Percentiles rank a stretch among this genome's conserved stretches.
These are phyloP conservation scores for Recurvirostra avosetta DNA, from an alignment of 2,113 vertebrate genomes.

Conservation along the genomic window DNA sequence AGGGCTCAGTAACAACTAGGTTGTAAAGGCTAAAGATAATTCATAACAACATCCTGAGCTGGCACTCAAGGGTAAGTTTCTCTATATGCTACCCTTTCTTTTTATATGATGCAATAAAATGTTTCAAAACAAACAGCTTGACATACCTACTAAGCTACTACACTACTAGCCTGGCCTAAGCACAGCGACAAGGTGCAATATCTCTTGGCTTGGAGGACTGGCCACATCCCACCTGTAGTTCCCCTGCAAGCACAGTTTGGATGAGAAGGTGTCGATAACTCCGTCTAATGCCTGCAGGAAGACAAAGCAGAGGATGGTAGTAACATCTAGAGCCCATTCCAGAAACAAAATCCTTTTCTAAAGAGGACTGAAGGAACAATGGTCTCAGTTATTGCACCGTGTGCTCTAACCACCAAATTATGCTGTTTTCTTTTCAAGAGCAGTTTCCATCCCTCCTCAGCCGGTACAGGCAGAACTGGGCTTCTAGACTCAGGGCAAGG, in stretches of 20 bases:
- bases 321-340: not conserved
- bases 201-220: not conserved
- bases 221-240: not conserved
- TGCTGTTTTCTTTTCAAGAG: not conserved
- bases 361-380: not conserved
- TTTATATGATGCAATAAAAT: not conserved
- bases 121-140: not conserved
- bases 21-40: not conserved
- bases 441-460: not conserved
- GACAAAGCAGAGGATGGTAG: not conserved
- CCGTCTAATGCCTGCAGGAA: not conserved
- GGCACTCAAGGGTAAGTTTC: not conserved
- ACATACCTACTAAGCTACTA: not conserved
- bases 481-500: not conserved
- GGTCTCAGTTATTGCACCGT: not conserved
- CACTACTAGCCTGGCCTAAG: not conserved
- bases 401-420: not conserved
- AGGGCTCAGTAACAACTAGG: not conserved
- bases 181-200: rapidly evolving
- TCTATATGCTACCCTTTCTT: not conserved
- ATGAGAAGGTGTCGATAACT: not conserved
- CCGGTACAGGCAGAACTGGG: not conserved
- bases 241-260: not conserved
- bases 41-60: not conserved
- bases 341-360: not conserved